Base-by-base conservation (phyloP, 1,140 invertebrate species). In the Aphelinus atriplicis region DNA sequence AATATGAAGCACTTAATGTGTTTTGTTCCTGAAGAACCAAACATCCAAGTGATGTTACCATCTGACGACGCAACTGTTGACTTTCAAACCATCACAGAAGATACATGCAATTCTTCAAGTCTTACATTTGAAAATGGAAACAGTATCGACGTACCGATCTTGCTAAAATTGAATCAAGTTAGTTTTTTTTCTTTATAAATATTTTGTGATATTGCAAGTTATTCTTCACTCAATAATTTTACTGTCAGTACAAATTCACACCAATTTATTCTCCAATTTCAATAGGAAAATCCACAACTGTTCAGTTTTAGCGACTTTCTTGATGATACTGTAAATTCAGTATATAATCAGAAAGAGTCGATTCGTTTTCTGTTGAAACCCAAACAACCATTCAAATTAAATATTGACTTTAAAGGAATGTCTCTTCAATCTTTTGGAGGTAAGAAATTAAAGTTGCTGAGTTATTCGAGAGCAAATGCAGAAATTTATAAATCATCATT, bases 111-210 rank as follows among this genome's bases (percentile, higher is more conserved):
- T 71, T 67, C 53, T 50, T 50, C 83, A 7, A 79, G 83, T 43
- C 67, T 88, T 68, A 83, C 71, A 3, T 77, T 87, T 26, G 80
- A 83, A 68, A 88, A 87, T 75, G 83, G 82, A 77, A 87, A 87
- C 67, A 86, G 74, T 61, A 51, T 84, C 46, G 78, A 84, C 63
- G 48, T 87, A 46, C 81, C 77, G 46, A 65, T 87, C 1, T 78
- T 80, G 56, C 53, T 86, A 1, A 78, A 67, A 42, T 81, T 87
- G 61, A 9, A 73, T 70, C 80, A 86, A 64, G 86, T 86, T 70
- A 80, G 58, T 75, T 1, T 65, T 71, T 55, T 26, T 26, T 26
- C 26, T 26, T 26, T 26, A 26, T 26, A 26, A 26, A 26, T 26
- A 26, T 26, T 26, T 26, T 26, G 26, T 26, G 26, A 26, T 26